A percentile compares a stretch with the other conserved stretches of the same genome.
Evolutionary conservation across 2,113 vertebrate species (phyloP).

Genomic region (Nycticryphes semicollaris): DNA sequence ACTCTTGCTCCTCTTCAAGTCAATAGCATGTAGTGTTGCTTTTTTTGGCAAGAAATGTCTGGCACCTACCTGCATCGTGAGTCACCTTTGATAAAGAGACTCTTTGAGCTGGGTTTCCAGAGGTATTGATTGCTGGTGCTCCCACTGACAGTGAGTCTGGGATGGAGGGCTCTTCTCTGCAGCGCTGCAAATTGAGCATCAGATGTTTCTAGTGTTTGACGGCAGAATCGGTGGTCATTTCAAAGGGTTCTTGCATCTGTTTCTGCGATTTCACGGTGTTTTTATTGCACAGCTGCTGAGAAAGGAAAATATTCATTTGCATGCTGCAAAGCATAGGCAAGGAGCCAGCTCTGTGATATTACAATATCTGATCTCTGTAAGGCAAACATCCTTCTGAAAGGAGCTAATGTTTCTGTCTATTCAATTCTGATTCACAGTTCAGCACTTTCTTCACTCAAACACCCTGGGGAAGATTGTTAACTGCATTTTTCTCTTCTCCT

Average conservation of each 20-base stretch:
- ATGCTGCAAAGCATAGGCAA: constrained; percentile 31
- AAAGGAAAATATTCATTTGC: constrained; percentile 41
- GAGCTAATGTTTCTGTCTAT: constrained; percentile 51
- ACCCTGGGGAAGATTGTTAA: constrained; percentile 39
- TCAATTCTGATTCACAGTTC: constrained; percentile 53
- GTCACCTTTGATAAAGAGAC: not conserved
- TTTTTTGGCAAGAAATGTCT: not conserved
- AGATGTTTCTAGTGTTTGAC: not conserved
- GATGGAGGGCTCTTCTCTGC: not conserved
- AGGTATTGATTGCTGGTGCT: not conserved
- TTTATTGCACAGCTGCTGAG: constrained; percentile 6
- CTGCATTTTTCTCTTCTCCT: constrained; percentile 10
- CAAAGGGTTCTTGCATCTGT: not conserved
- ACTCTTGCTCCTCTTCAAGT: not conserved
- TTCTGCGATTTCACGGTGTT: not conserved
- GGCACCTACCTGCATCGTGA: not conserved
- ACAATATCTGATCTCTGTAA: constrained; percentile 58
- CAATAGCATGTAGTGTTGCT: not conserved
- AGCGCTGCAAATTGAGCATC: not conserved
- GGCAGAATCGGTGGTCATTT: not conserved
- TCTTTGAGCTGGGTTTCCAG: not conserved
- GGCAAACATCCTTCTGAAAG: constrained; percentile 50
- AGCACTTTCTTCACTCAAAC: constrained; percentile 36
- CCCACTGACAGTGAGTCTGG: not conserved
- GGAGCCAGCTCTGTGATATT: constrained; percentile 33